phyloP scores from a whole-genome alignment of 2,113 vertebrate species.

The Chunga burmeisteri region DNA sequence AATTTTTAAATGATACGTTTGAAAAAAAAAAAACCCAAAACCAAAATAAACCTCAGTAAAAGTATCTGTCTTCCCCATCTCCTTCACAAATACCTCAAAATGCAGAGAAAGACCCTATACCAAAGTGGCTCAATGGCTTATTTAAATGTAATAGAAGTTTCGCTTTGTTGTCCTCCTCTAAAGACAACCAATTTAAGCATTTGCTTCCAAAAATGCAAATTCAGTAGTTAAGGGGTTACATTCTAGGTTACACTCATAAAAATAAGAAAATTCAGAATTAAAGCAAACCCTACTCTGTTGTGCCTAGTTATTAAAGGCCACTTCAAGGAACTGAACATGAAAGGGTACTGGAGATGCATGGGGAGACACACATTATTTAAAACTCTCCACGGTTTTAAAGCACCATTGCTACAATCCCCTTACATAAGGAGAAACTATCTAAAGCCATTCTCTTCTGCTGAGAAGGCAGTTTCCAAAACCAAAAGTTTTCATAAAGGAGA shows the following conservation, averaged over 20 bases:
- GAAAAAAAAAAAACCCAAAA: not conserved
- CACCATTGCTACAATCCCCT: not conserved
- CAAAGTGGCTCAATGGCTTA: not conserved
- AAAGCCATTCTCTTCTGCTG: not conserved
- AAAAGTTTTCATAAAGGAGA: not conserved
- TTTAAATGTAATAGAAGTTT: not conserved
- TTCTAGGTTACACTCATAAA: not conserved
- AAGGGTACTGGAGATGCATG: not conserved
- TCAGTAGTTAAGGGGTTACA: not conserved
- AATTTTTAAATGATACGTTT: not conserved
- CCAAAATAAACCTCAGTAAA: not conserved
- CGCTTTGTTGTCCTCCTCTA: not conserved
- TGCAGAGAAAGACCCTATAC: not conserved
- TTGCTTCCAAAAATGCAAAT: not conserved
- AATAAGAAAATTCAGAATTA: not conserved
- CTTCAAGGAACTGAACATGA: not conserved
- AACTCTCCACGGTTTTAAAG: not conserved
- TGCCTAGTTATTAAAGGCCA: not conserved
- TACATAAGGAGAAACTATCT: not conserved
- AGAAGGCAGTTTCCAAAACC: not conserved
- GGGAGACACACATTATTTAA: not conserved
- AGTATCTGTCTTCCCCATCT: not conserved
- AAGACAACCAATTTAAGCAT: not conserved
- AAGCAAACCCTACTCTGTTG: not conserved
- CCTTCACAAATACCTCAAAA: not conserved